A percentile compares a stretch with the other conserved stretches of the same genome.
These are phyloP conservation scores for Platyrinchus mystaceus DNA, from an alignment of 2,797 vertebrate genomes.

Conservation along the genomic window DNA sequence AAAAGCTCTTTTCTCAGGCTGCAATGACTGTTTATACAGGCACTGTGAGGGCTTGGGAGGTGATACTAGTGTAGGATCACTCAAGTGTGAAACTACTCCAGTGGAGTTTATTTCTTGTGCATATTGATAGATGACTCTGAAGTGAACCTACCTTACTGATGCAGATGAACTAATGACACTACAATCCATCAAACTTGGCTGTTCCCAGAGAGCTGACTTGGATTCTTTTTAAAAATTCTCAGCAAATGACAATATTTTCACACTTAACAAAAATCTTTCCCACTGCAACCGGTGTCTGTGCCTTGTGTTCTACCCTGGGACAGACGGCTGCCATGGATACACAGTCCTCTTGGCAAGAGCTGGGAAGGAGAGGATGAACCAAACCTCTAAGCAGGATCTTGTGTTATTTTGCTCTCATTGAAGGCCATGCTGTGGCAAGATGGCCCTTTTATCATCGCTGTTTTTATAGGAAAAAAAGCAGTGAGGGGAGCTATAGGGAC, in stretches of 20 bases:
- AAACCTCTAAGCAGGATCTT: not conserved
- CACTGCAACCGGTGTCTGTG: not conserved
- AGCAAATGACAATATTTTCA: not conserved
- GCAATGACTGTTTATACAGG: not conserved
- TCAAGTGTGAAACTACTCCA: not conserved
- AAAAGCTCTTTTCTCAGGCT: conserved; percentile 5
- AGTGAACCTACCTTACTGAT: not conserved
- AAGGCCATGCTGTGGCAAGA: not conserved
- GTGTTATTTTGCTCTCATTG: conserved; percentile 18
- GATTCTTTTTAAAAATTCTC: not conserved
- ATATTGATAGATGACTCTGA: not conserved
- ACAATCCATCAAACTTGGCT: not conserved
- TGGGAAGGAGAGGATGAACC: not conserved
- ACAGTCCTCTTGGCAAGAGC: not conserved
- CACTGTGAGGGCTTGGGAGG: not conserved
- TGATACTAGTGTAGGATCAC: not conserved
- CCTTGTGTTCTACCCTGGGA: not conserved
- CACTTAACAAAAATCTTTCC: not conserved
- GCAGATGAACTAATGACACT: not conserved
- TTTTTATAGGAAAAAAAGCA: conserved; percentile 22
- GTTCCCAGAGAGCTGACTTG: not conserved
- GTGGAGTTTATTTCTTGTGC: not conserved
- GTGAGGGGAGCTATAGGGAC: not conserved
- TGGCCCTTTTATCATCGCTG: not conserved
- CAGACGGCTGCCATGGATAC: not conserved